Conservation (phyloP, 2,888 invertebrate species). For the Aspidapion aeneum region DNA sequence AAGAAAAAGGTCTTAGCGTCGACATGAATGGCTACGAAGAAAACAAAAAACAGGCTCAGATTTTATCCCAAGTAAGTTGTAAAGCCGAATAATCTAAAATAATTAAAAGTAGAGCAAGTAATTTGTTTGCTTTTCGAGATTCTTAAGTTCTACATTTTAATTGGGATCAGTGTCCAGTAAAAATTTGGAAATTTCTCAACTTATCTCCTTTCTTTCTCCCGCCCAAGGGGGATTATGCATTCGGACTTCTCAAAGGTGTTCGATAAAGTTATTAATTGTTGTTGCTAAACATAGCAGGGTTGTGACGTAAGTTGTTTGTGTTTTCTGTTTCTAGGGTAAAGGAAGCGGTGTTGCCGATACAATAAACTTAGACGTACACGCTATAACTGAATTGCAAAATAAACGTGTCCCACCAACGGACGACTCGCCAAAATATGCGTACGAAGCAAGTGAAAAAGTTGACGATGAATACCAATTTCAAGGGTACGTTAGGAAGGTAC, state of each 20-base stretch:
- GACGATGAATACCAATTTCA: conserved; percentile 76
- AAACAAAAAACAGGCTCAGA: conserved; percentile 83
- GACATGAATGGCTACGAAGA: conserved; percentile 92
- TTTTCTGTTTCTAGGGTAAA: too few relatives aligned
- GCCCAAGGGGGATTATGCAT: too few relatives aligned
- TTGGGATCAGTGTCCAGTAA: too few relatives aligned
- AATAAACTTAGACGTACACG: conserved; percentile 91
- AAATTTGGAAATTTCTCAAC: too few relatives aligned
- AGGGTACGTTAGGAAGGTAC: conserved; percentile 49
- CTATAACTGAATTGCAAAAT: conserved; percentile 85
- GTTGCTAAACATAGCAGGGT: too few relatives aligned
- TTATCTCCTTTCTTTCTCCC: neutral
- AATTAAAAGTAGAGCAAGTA: too few relatives aligned
- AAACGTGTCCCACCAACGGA: conserved; percentile 76
- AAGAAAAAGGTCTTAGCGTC: conserved; percentile 86
- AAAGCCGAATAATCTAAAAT: too few relatives aligned
- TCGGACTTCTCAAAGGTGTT: too few relatives aligned
- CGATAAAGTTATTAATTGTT: too few relatives aligned
- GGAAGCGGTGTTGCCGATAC: conserved; percentile 75
- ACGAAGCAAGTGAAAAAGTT: conserved; percentile 61
- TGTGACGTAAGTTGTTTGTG: too few relatives aligned
- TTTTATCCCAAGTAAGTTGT: conserved; percentile 70
- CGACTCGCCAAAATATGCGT: conserved; percentile 90
- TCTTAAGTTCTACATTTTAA: too few relatives aligned
- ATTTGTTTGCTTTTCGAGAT: too few relatives aligned